These are phyloP conservation scores for Orcinus orca DNA, from an alignment of 2,113 vertebrate genomes.

Conservation along the genomic window DNA sequence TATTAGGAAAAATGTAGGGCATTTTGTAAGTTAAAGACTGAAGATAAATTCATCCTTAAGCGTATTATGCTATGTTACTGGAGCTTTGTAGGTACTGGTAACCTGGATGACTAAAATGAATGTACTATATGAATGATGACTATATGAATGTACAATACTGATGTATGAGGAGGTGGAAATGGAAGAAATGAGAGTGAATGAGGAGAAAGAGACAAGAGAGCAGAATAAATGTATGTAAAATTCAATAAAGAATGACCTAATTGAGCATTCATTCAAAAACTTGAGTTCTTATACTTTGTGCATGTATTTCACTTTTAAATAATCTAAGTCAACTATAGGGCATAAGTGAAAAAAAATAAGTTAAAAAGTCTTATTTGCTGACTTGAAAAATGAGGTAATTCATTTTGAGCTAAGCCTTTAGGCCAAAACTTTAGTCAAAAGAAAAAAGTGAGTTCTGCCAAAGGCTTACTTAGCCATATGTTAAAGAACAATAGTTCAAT, in stretches of 20 bases:
- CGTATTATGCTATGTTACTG: not conserved
- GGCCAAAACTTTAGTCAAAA: not conserved
- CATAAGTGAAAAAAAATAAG: not conserved
- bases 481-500: constrained; percentile 18
- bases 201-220: not conserved
- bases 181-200: not conserved
- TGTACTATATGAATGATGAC: not conserved
- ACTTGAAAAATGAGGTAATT: constrained; percentile 42
- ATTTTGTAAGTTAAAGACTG: constrained; percentile 20
- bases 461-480: constrained; percentile 48
- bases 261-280: not conserved
- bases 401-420: constrained; percentile 28
- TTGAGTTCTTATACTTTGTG: not conserved
- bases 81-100: not conserved
- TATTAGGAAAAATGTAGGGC: not conserved
- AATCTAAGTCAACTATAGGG: not conserved
- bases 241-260: not conserved
- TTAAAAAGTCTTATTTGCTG: constrained; percentile 21
- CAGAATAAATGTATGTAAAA: not conserved
- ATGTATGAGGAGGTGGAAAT: not conserved
- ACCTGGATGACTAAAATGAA: too few species aligned
- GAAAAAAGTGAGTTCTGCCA: constrained; percentile 19
- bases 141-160: not conserved
- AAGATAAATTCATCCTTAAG: constrained; percentile 3
- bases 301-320: not conserved